Base-by-base conservation (phyloP, 2,888 invertebrate genomes). In the Molorchus minor region DNA sequence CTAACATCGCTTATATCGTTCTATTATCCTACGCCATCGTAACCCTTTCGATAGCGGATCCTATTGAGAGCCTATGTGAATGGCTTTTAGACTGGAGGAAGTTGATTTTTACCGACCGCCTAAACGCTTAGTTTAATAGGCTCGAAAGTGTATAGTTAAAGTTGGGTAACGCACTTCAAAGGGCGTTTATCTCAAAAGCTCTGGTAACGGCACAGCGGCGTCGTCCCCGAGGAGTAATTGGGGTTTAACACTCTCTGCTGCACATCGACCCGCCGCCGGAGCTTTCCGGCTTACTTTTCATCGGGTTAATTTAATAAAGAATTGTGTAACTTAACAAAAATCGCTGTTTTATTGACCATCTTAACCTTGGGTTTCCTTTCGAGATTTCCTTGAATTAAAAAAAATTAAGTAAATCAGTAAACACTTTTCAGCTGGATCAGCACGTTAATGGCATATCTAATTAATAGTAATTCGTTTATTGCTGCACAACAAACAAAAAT, bases 201-300 rank as follows among this genome's bases (percentile, higher is more conserved):
- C 60, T 52, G 64, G 67, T 64, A 61, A 52, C 64, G 68, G 63
- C 69, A 68, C 64, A 66, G 65, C 63, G 60, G 63, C 58, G 60
- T 57, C 64, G 67, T 73, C 75, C 74, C 75, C 56, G 62, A 69
- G 74, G 75, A 74, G 74, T 73, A 75, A 75, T 75, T 75, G 73
- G 71, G 71, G 73, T 71, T 72, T 73, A 74, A 72, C 74, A 70
- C 71, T 74, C 71, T 69, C 73, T 55, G 64, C 61, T 64, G 55
- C 55, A 59, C 46, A 55, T 59, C 55, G 49, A 52, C 49, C 60
- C 52, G 47, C 49, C 44, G 56, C 46, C 35, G 56, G 46, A 29
- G 46, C 51, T 49, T 44, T 41, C 8, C 20, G 53, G 55, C 36
- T 47, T 20, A 35, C 43, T 45, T 47, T 52, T 36, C 47, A 52